These are phyloP conservation scores for Synergus umbraculus DNA, from an alignment of 2,888 invertebrate genomes.

Conservation along the genomic window DNA sequence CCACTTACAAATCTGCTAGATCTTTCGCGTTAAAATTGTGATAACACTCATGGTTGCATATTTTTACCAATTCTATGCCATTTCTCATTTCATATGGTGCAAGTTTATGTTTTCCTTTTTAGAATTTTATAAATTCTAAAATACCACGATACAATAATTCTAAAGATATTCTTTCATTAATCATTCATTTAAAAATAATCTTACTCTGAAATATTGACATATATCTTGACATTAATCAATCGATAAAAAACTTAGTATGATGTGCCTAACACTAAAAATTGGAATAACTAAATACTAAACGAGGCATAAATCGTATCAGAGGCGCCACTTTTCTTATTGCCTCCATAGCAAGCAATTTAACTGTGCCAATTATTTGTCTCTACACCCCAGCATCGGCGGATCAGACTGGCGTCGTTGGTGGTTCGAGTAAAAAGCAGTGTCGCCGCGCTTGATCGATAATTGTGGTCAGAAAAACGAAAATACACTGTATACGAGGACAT, in stretches of 20 bases:
- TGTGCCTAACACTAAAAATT: constrained; percentile 4
- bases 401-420: constrained; percentile 40
- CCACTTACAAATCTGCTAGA: not conserved
- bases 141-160: not conserved
- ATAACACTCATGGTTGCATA: not conserved
- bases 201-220: not conserved
- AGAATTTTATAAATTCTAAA: not conserved
- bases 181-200: not conserved
- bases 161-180: not conserved
- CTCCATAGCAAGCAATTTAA: constrained; percentile 29
- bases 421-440: constrained; percentile 37
- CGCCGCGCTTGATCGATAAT: constrained; percentile 36
- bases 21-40: not conserved
- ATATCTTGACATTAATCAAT: not conserved
- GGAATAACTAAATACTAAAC: not conserved
- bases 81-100: not conserved
- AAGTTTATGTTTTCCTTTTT: not conserved
- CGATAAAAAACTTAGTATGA: not conserved
- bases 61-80: not conserved
- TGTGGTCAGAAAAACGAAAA: constrained; percentile 14
- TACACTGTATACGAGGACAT: constrained; percentile 25
- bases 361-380: constrained; percentile 32
- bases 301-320: not conserved
- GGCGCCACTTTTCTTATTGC: constrained; percentile 3
- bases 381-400: constrained; percentile 19